Base-by-base conservation (phyloP, 1,140 invertebrate species). In the Lepidurus apus region DNA sequence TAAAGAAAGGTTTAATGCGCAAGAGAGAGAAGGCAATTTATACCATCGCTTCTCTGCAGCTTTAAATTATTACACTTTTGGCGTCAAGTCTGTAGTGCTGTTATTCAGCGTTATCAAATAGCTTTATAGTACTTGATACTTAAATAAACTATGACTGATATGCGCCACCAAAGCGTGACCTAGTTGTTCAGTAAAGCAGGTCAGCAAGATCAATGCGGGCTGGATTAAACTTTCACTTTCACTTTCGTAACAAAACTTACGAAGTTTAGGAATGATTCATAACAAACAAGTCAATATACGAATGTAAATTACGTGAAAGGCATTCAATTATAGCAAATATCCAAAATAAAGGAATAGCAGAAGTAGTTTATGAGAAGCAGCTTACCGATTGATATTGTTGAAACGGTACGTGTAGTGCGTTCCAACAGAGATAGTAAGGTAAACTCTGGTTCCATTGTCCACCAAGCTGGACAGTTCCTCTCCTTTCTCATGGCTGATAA, bases 401-500 rank as follows among this genome's bases (percentile, higher is more conserved):
- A 86, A 86, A 76, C 87, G 86, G 78, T 87, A 87, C 24, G 85
- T 86, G 82, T 87, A 89, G 83, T 87, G 80, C 85, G 88, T 83
- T 8, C 87, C 88, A 24, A 91, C 87, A 24, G 89, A 88, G 78
- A 94, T 91, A 73, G 89, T 86, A 81, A 93, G 88, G 74, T 87
- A 87, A 4, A 94, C 90, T 79, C 88, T 86, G 1, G 88, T 88
- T 47, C 89, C 89, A 81, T 89, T 89, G 83, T 93, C 91, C 10
- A 91, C 85, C 53, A 92, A 85, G n/a, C 85, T 84, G 0, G 89
- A 89, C 80, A 94, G 87, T 83, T 91, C 88, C 82, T 92, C 88
- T 6, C 93, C 93, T 82, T 93, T 91, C 85, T 89, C 89, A 83
- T 91, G 89, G 84, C 88, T 90, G 3, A 92, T 93, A 85, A 93